A percentile compares a stretch with the other conserved stretches of the same genome.
These are phyloP conservation scores for Nesoenas mayeri DNA, from an alignment of 2,113 vertebrate genomes.

Conservation along the genomic window DNA sequence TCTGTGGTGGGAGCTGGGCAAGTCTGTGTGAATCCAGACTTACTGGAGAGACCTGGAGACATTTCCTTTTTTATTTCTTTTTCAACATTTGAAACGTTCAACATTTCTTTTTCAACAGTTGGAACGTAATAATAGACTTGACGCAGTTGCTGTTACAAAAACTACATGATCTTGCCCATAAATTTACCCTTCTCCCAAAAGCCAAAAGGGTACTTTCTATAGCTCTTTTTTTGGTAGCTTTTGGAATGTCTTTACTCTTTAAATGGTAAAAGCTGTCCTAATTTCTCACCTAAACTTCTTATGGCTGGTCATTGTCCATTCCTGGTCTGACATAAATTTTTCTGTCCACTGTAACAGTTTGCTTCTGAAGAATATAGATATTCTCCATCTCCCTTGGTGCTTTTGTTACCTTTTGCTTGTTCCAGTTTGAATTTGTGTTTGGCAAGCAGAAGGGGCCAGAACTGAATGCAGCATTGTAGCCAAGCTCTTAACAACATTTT, in stretches of 20 bases:
- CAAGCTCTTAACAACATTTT: background rate
- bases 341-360: background rate
- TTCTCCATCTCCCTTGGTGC: background rate
- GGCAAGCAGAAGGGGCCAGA: background rate
- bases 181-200: background rate
- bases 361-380: background rate
- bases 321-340: background rate
- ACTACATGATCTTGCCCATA: background rate
- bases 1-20: background rate
- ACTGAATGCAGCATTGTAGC: background rate
- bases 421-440: background rate
- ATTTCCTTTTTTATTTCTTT: background rate
- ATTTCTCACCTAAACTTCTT: background rate
- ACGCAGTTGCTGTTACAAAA: background rate
- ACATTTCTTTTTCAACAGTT: background rate
- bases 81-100: background rate
- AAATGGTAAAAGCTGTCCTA: background rate
- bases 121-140: background rate
- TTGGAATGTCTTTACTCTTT: background rate
- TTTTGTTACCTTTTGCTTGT: background rate
- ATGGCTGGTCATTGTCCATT: background rate
- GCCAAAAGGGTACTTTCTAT: background rate
- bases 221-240: background rate
- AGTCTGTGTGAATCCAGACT: background rate
- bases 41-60: background rate